Evolutionary conservation across 2,797 vertebrate genomes (phyloP).

Genomic region (Sebastes paucispinis): DNA sequence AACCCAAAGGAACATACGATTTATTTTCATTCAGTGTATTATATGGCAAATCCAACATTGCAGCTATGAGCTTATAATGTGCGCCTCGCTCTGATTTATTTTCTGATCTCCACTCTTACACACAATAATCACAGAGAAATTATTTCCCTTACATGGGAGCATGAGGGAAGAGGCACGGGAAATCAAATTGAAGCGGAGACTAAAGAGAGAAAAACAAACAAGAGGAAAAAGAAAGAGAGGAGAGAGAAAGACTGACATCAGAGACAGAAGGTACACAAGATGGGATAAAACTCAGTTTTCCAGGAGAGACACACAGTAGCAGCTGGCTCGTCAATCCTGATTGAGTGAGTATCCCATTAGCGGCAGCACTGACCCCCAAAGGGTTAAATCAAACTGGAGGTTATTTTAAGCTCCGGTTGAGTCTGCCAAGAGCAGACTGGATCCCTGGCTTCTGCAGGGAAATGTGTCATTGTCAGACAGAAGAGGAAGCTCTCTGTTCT

Average conservation of each 20-base stretch:
- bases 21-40: background rate
- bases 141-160: background rate
- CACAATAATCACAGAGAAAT: slow-evolving; percentile 12
- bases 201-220: background rate
- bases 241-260: background rate
- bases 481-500: slow-evolving; percentile 54
- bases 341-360: slow-evolving; percentile 63
- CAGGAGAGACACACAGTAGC: slow-evolving; percentile 19
- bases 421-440: slow-evolving; percentile 63
- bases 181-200: background rate
- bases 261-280: background rate
- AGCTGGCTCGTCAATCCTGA: slow-evolving; percentile 61
- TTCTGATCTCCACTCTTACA: background rate
- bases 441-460: slow-evolving; percentile 58
- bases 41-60: background rate
- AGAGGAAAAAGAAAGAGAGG: background rate
- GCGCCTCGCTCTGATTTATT: background rate
- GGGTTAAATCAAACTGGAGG: slow-evolving; percentile 77
- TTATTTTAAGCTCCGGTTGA: slow-evolving; percentile 76
- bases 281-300: slow-evolving; percentile 33
- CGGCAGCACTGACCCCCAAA: slow-evolving; percentile 56
- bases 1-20: background rate
- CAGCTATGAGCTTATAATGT: slow-evolving; percentile 1
- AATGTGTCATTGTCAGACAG: slow-evolving; percentile 61
- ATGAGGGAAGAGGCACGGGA: background rate